Evolutionary conservation across 1,140 invertebrate species (phyloP).

Genomic region (Agrypnia vestita): DNA sequence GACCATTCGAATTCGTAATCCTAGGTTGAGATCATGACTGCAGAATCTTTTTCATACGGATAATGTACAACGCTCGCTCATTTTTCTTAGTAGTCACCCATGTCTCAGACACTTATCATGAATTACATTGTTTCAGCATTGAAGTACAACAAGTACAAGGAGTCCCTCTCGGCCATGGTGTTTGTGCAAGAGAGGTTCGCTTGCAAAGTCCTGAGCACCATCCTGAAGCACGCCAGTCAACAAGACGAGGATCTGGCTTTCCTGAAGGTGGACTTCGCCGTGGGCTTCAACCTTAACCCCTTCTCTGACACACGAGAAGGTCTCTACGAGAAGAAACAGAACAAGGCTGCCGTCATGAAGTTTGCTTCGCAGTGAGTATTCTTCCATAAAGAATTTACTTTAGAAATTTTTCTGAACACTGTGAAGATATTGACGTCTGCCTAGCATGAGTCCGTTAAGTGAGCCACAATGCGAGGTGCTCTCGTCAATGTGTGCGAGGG

Average conservation of each 20-base stretch:
- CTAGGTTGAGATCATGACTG: no score
- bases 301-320: slow-evolving; percentile 73
- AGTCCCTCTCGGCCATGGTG: slow-evolving; percentile 83
- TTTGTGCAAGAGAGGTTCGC: slow-evolving; percentile 87
- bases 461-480: no score
- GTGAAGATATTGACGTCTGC: no score
- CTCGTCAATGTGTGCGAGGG: no score
- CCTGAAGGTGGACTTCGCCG: slow-evolving; percentile 80
- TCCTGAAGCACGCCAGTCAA: slow-evolving; percentile 75
- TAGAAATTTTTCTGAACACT: no score
- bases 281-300: slow-evolving; percentile 78
- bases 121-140: background rate
- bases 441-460: no score
- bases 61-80: no score
- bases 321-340: slow-evolving; percentile 76
- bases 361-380: slow-evolving; percentile 71
- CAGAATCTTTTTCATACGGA: no score
- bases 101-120: no score
- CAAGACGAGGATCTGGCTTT: slow-evolving; percentile 73
- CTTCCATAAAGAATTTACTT: background rate
- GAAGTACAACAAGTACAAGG: slow-evolving; percentile 60
- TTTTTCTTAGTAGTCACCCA: no score
- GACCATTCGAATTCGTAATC: no score
- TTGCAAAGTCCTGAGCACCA: slow-evolving; percentile 83
- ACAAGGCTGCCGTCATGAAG: slow-evolving; percentile 69